Percentiles rank a stretch among this genome's conserved stretches.
Evolutionary conservation across 2,113 vertebrate genomes (phyloP).

Genomic region (Poecilia latipinna): DNA sequence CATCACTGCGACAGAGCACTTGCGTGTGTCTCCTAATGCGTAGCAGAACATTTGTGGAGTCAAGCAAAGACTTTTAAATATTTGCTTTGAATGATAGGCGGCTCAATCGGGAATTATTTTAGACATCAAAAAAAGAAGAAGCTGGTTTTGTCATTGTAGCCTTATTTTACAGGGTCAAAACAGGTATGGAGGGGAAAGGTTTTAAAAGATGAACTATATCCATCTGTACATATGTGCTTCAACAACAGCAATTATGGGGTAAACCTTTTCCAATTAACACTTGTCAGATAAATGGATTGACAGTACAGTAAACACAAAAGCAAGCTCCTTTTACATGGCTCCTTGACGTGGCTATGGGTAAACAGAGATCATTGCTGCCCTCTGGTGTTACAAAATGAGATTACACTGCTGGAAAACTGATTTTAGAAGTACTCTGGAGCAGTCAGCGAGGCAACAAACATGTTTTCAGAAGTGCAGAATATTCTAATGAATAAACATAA

Average conservation of each 20-base stretch:
- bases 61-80: slow-evolving; percentile 57
- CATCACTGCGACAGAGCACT: slow-evolving; percentile 49
- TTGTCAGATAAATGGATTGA: slow-evolving; percentile 13
- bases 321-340: slow-evolving; percentile 11
- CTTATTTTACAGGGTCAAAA: slow-evolving; percentile 23
- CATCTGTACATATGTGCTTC: no score
- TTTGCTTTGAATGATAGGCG: slow-evolving; percentile 36
- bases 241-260: not conserved
- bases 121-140: slow-evolving; percentile 30
- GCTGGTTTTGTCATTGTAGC: not conserved
- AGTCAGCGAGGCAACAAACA: not conserved
- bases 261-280: not conserved
- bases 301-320: slow-evolving; percentile 11
- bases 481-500: slow-evolving; percentile 3
- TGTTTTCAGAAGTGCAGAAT: not conserved
- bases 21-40: slow-evolving; percentile 26
- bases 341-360: slow-evolving; percentile 21
- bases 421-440: not conserved
- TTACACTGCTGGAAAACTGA: slow-evolving; percentile 20
- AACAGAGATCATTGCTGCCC: slow-evolving; percentile 74
- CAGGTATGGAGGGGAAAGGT: not conserved
- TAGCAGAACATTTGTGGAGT: slow-evolving; percentile 42
- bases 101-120: slow-evolving; percentile 23
- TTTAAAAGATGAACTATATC: not conserved
- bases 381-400: slow-evolving; percentile 58